These are phyloP conservation scores for Boleophthalmus pectinirostris DNA, from an alignment of 2,113 vertebrate genomes.

Conservation along the genomic window DNA sequence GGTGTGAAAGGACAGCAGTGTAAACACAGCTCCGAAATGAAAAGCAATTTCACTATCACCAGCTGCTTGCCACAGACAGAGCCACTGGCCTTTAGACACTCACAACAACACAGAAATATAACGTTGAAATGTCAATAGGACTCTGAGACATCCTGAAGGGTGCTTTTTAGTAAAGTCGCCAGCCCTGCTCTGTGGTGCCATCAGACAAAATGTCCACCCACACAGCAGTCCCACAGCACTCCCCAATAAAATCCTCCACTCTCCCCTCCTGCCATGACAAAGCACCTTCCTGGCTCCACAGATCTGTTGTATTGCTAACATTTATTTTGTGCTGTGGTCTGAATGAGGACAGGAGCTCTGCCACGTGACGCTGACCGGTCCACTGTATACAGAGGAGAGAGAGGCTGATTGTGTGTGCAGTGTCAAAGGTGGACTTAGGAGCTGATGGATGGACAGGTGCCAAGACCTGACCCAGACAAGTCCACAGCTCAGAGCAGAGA, in stretches of 20 bases:
- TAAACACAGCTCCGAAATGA: slow-evolving; percentile 10
- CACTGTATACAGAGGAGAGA: slow-evolving; percentile 7
- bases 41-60: slow-evolving; percentile 11
- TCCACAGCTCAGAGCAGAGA: slow-evolving; percentile 48
- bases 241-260: slow-evolving; percentile 42
- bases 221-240: slow-evolving; percentile 36
- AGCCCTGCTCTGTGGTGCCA: slow-evolving; percentile 17
- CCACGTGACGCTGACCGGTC: slow-evolving; percentile 15
- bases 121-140: slow-evolving; percentile 4
- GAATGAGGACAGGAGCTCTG: slow-evolving; percentile 31
- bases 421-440: slow-evolving; percentile 33
- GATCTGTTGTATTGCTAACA: slow-evolving; percentile 29
- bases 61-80: background rate
- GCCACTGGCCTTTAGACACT: background rate
- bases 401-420: slow-evolving; percentile 24
- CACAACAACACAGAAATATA: background rate
- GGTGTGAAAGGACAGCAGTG: slow-evolving; percentile 8
- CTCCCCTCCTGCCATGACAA: slow-evolving; percentile 31
- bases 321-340: slow-evolving; percentile 28
- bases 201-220: slow-evolving; percentile 49
- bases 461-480: slow-evolving; percentile 47
- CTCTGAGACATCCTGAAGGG: slow-evolving; percentile 42
- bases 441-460: slow-evolving; percentile 67
- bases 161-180: slow-evolving; percentile 52
- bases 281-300: slow-evolving; percentile 27